Conservation (phyloP, 2,888 invertebrate genomes). For the Archaeoteleia sp. region DNA sequence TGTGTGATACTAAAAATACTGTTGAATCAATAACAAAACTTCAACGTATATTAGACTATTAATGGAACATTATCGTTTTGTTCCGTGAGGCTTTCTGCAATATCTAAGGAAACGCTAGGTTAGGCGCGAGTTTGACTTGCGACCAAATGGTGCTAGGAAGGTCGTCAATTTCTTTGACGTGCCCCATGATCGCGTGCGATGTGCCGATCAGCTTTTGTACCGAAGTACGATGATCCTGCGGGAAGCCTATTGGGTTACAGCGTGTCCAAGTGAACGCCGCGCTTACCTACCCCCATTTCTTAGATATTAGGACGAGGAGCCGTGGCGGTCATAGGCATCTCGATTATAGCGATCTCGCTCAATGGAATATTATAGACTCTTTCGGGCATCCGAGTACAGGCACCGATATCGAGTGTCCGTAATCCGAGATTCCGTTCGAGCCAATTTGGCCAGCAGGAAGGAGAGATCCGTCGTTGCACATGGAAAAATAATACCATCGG, state of each 20-base stretch:
- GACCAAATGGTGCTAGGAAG: constrained; percentile 67
- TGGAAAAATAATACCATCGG: constrained; percentile 67
- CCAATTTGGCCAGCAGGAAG: constrained; percentile 66
- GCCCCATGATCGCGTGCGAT: constrained; percentile 73
- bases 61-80: too few relatives aligned
- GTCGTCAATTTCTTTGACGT: constrained; percentile 72
- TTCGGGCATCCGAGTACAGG: constrained; percentile 54
- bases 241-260: constrained; percentile 72
- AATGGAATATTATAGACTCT: constrained; percentile 62
- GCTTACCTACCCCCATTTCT: constrained; percentile 43
- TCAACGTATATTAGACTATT: too few relatives aligned
- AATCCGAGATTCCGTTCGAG: constrained; percentile 70
- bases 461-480: constrained; percentile 35
- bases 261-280: constrained; percentile 37
- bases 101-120: too few relatives aligned
- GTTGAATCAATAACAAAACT: too few relatives aligned
- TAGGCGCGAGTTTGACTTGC: constrained; percentile 45
- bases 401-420: constrained; percentile 64
- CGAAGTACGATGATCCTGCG: constrained; percentile 71
- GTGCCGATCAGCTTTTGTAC: constrained; percentile 73
- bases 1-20: too few relatives aligned
- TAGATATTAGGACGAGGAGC: constrained; percentile 46
- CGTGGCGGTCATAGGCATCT: constrained; percentile 49
- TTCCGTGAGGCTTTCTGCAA: too few relatives aligned
- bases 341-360: constrained; percentile 66